Conservation (phyloP, 2,888 invertebrate genomes). For the Fissipunctia ypsillon region DNA sequence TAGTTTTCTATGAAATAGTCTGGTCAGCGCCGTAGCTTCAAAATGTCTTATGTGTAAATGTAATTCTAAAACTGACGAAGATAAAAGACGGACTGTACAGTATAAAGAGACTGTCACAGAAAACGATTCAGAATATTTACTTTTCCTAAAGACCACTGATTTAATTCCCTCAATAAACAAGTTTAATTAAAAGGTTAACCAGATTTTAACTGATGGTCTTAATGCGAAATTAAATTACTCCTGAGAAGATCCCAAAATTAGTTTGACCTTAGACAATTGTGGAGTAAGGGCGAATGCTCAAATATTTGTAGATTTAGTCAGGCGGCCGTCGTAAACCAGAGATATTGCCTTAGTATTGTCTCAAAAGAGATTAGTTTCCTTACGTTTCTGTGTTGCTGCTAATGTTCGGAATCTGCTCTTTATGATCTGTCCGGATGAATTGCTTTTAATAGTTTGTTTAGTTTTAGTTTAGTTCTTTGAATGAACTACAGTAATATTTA, state of each 20-base stretch:
- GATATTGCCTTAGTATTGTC: constrained; percentile 88
- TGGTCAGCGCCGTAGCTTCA: neutral
- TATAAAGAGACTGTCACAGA: constrained; percentile 27
- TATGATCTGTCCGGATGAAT: constrained; percentile 19
- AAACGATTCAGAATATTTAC: constrained; percentile 42
- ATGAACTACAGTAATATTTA: neutral
- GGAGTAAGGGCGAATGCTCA: constrained; percentile 80
- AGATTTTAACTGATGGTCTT: constrained; percentile 80
- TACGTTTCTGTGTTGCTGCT: constrained; percentile 77
- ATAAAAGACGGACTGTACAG: too few species aligned
- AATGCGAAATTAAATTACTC: constrained; percentile 86
- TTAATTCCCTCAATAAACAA: constrained; percentile 69
- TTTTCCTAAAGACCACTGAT: constrained; percentile 40
- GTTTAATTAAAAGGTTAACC: constrained; percentile 77
- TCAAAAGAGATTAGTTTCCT: constrained; percentile 88
- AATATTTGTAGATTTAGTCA: constrained; percentile 87
- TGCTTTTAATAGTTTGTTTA: neutral
- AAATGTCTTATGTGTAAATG: too few species aligned
- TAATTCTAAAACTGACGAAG: neutral
- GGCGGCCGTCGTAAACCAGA: constrained; percentile 85
- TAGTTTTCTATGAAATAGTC: neutral
- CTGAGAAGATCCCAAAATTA: constrained; percentile 83
- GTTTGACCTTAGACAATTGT: constrained; percentile 88
- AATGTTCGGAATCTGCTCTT: constrained; percentile 68
- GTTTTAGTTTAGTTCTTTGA: neutral